These are phyloP conservation scores for Montipora foliosa DNA, from an alignment of 64 coral and sea anemone species.

Conservation along the genomic window DNA sequence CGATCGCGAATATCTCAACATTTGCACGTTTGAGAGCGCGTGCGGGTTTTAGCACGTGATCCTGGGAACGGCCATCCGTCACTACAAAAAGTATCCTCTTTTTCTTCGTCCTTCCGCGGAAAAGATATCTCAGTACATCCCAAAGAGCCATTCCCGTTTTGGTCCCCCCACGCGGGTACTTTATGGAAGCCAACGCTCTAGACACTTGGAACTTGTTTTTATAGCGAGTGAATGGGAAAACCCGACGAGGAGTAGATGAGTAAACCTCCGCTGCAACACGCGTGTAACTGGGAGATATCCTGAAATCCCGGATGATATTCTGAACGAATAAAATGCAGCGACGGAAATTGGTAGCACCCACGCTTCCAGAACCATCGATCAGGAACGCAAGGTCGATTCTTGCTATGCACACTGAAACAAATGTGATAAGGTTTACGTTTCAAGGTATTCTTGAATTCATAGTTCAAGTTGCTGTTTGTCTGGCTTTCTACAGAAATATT, in stretches of 20 bases:
- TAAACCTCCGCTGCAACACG: conserved; percentile 66
- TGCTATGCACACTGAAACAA: conserved; percentile 63
- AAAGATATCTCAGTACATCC: conserved; percentile 9
- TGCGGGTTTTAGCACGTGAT: conserved; percentile 31
- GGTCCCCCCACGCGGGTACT: conserved; percentile 50
- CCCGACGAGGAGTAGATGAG: conserved; percentile 35
- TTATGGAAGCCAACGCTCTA: conserved; percentile 61
- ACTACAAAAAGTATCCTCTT: conserved; percentile 8
- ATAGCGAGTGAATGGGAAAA: conserved; percentile 63
- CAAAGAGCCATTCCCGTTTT: conserved; percentile 73
- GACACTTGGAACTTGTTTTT: conserved; percentile 19
- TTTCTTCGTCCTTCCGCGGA: conserved; percentile 31
- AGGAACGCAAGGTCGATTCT: conserved; percentile 78
- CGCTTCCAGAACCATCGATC: conserved; percentile 82
- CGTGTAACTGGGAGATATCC: conserved; percentile 46
- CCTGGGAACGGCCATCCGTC: conserved; percentile 62
- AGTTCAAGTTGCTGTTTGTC: background rate
- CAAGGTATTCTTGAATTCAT: no score
- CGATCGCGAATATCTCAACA: conserved; percentile 32
- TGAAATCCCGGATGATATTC: conserved; percentile 70
- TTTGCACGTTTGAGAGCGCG: conserved; percentile 41
- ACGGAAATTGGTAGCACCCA: conserved; percentile 72
- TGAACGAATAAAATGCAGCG: conserved; percentile 71
- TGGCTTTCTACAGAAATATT: no score
- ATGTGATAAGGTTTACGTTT: background rate